Percentiles rank a stretch among this genome's conserved stretches.
Evolutionary conservation across 2,888 invertebrate species (phyloP).

Genomic region (Metopia argyrocephala): DNA sequence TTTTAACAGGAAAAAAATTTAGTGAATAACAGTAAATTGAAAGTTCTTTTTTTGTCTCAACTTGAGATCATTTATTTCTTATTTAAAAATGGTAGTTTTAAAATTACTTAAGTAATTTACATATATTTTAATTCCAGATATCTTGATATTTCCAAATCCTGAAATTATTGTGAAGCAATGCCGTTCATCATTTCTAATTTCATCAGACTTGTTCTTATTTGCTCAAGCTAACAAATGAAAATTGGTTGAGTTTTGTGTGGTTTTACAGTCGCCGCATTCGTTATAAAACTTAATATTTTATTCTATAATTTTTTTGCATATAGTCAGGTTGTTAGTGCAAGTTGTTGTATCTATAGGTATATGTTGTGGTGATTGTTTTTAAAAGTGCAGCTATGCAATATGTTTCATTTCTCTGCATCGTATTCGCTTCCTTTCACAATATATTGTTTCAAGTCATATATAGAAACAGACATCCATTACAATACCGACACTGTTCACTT

Average conservation of each 20-base stretch:
- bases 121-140: no score
- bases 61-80: no score
- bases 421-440: constrained; percentile 10
- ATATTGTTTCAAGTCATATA: background rate
- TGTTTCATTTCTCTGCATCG: background rate
- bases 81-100: no score
- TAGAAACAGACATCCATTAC: constrained; percentile 1
- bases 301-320: background rate
- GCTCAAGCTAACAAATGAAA: constrained; percentile 9
- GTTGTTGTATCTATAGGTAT: constrained; percentile 4
- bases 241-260: constrained; percentile 8
- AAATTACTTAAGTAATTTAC: no score
- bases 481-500: constrained; percentile 15
- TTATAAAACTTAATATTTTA: constrained; percentile 15
- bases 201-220: no score
- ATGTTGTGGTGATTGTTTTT: constrained; percentile 7
- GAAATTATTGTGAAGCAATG: no score
- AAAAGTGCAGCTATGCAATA: constrained; percentile 18
- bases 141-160: no score
- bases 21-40: no score
- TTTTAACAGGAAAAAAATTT: no score
- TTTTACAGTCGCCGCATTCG: constrained; percentile 7
- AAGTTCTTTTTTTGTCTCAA: no score
- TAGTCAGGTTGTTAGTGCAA: constrained; percentile 1
- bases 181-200: no score